Conservation (phyloP, 2,888 invertebrate species). For the Chaetoderma sp. region DNA sequence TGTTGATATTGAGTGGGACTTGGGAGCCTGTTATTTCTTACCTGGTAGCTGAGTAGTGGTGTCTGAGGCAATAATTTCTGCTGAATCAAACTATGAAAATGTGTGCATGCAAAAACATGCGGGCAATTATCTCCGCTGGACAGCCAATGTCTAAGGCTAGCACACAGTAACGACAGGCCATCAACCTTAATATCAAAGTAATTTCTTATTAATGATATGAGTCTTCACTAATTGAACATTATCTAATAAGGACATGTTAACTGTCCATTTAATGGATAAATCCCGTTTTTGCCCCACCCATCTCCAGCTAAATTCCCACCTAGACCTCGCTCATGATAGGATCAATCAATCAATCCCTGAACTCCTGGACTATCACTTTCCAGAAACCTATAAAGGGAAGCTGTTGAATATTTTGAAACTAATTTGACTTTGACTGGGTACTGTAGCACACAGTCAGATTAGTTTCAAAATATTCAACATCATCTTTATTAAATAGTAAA, state of each 20-base stretch:
- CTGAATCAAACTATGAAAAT: conserved; percentile 78
- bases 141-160: conserved; percentile 79
- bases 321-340: too few species aligned
- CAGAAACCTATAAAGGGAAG: too few species aligned
- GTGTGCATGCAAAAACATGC: conserved; percentile 83
- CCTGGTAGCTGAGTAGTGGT: conserved; percentile 73
- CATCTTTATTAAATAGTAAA: too few species aligned
- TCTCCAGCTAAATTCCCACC: too few species aligned
- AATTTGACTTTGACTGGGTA: too few species aligned
- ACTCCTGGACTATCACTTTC: too few species aligned
- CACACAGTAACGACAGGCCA: conserved; percentile 80
- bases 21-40: conserved; percentile 52
- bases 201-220: neutral
- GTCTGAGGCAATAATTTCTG: conserved; percentile 73
- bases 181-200: conserved; percentile 74
- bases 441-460: too few species aligned
- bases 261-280: neutral
- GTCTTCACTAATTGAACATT: neutral
- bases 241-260: too few species aligned
- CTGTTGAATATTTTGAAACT: too few species aligned
- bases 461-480: too few species aligned
- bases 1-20: too few species aligned
- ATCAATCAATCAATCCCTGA: too few species aligned
- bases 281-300: neutral
- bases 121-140: conserved; percentile 76